A percentile compares a stretch with the other conserved stretches of the same genome.
Conservation (phyloP, 1,140 invertebrate genomes). For the honey bee (Apis mellifera) region DNA sequence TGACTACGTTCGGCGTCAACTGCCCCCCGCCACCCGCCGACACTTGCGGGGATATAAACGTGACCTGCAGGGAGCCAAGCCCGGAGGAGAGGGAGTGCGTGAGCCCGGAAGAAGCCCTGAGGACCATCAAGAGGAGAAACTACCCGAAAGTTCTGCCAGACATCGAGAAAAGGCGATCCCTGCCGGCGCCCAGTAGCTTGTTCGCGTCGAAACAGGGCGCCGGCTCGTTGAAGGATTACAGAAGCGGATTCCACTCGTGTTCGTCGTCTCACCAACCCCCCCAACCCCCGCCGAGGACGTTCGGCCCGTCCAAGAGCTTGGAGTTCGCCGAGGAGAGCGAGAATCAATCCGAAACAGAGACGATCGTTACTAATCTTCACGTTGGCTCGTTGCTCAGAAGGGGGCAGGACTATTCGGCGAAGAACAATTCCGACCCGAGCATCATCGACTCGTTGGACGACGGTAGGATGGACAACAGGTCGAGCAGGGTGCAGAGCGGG, state of each 20-base stretch:
- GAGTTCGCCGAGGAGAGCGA: constrained; percentile 70
- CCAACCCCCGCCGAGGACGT: constrained; percentile 73
- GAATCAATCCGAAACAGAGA: constrained; percentile 58
- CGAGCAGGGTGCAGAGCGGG: constrained; percentile 1
- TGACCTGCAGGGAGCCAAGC: constrained; percentile 83
- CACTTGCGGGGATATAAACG: constrained; percentile 84
- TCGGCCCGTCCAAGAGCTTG: constrained; percentile 66
- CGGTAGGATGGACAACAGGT: constrained; percentile 50
- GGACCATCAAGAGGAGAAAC: constrained; percentile 88
- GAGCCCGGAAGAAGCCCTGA: constrained; percentile 86
- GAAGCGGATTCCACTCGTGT: constrained; percentile 41
- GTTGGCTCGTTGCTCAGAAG: constrained; percentile 73
- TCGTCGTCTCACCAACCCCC: constrained; percentile 62
- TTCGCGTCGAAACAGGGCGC: constrained; percentile 63
- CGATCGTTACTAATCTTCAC: constrained; percentile 76
- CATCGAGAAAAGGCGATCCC: constrained; percentile 76
- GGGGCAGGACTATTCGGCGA: constrained; percentile 60
- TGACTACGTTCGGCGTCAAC: constrained; percentile 80
- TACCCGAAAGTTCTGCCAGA: constrained; percentile 92
- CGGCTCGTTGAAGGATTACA: constrained; percentile 66
- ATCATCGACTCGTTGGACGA: constrained; percentile 69
- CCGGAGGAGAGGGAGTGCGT: constrained; percentile 73
- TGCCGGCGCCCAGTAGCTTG: constrained; percentile 73
- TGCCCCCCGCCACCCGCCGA: not conserved
- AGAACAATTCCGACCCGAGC: constrained; percentile 68